Evolutionary conservation across 2,797 vertebrate genomes (phyloP).

Genomic region (Periparus ater): DNA sequence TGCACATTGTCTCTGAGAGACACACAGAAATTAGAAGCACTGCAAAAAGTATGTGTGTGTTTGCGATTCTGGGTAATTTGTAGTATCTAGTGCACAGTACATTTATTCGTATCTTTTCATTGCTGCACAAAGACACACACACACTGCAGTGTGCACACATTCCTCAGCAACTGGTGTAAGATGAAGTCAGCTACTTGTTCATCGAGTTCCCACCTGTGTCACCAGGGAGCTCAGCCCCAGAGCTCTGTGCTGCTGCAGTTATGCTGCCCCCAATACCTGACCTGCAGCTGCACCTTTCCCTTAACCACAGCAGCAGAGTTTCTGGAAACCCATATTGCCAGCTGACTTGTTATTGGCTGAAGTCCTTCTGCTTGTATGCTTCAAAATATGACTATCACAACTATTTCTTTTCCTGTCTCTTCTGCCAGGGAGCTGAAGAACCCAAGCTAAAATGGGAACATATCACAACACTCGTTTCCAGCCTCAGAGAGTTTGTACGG

Average conservation of each 20-base stretch:
- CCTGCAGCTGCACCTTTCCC: background rate
- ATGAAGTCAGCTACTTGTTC: background rate
- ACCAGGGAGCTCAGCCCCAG: background rate
- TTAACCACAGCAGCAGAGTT: background rate
- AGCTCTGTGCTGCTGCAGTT: background rate
- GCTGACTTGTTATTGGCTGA: background rate
- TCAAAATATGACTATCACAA: background rate
- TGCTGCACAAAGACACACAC: background rate
- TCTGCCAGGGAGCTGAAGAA: slow-evolving; percentile 86
- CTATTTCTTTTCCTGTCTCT: background rate
- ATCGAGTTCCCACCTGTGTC: background rate
- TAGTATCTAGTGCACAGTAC: background rate
- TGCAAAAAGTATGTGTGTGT: background rate
- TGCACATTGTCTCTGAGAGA: background rate
- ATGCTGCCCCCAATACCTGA: background rate
- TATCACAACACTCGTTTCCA: slow-evolving; percentile 88
- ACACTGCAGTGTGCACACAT: background rate
- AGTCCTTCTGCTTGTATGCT: background rate
- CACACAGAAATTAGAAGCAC: background rate
- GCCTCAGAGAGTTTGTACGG: slow-evolving; percentile 91
- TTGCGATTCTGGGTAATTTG: background rate
- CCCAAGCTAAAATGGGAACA: slow-evolving; percentile 90
- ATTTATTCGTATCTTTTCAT: background rate
- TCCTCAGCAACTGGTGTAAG: background rate
- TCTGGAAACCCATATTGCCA: background rate